Evolutionary conservation across 2,888 invertebrate species (phyloP).

Genomic region (Ormyrus labotus): DNA sequence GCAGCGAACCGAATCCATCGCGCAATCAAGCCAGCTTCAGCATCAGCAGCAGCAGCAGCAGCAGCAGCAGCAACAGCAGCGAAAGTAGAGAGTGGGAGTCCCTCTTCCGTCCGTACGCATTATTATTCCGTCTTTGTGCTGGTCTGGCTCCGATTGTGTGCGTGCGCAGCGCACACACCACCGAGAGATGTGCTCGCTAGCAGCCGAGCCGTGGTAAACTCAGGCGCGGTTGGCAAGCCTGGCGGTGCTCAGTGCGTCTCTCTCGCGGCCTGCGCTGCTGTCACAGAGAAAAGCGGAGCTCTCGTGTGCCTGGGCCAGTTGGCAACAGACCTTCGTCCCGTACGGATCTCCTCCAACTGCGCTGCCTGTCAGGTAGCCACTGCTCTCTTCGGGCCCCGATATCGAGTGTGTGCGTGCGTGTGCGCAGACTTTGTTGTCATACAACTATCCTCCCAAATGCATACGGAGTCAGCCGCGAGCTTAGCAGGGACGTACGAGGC

Average conservation of each 20-base stretch:
- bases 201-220: background rate
- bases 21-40: background rate
- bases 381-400: background rate
- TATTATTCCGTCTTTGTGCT: slow-evolving; percentile 25
- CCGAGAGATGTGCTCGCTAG: background rate
- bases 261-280: background rate
- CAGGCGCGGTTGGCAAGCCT: slow-evolving; percentile 57
- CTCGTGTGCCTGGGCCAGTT: slow-evolving; percentile 68
- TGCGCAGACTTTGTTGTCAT: too few species aligned
- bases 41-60: slow-evolving; percentile 10
- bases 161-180: too few species aligned
- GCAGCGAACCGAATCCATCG: background rate
- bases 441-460: too few species aligned
- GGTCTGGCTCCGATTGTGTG: too few species aligned
- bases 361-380: slow-evolving; percentile 1
- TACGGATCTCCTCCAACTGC: slow-evolving; percentile 50
- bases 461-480: background rate
- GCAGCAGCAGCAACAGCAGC: background rate
- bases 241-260: slow-evolving; percentile 46
- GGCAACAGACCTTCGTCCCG: slow-evolving; percentile 73
- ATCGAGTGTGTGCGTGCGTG: too few species aligned
- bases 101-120: background rate
- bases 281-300: slow-evolving; percentile 57
- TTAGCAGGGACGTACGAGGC: background rate
- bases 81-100: slow-evolving; percentile 34